Evolutionary conservation across 2,797 vertebrate species (phyloP).

Genomic region (Pygocentrus nattereri): DNA sequence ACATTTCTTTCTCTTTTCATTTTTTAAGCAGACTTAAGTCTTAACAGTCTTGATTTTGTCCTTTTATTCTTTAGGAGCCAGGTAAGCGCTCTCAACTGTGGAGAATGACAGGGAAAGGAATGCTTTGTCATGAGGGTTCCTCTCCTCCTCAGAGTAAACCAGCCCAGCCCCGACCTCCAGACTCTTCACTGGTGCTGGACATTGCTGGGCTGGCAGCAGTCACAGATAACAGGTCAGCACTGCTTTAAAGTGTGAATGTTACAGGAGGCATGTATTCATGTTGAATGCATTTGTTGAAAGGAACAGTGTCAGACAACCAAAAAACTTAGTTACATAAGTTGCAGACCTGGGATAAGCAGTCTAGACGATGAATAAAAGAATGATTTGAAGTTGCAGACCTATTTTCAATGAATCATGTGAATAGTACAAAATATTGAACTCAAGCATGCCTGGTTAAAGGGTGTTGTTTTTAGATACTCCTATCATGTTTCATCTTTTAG

Average conservation of each 20-base stretch:
- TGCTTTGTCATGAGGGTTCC: conserved; percentile 96
- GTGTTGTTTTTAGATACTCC: not conserved
- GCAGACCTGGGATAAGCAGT: too few relatives aligned
- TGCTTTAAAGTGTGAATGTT: not conserved
- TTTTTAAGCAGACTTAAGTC: not conserved
- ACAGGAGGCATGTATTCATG: not conserved
- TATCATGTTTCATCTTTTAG: not conserved
- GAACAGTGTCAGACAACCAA: not conserved
- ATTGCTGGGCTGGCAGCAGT: conserved; percentile 95
- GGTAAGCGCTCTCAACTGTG: conserved; percentile 98
- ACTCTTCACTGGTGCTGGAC: conserved; percentile 91
- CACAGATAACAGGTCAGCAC: conserved; percentile 90
- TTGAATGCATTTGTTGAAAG: not conserved
- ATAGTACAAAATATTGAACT: not conserved
- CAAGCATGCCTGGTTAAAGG: not conserved
- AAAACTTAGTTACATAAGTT: not conserved
- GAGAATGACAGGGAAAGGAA: conserved; percentile 90
- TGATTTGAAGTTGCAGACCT: too few relatives aligned
- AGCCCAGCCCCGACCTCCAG: conserved; percentile 80
- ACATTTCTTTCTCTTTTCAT: not conserved
- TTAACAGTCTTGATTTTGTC: conserved; percentile 12
- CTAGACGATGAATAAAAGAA: too few relatives aligned
- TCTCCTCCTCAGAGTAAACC: conserved; percentile 93
- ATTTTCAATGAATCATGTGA: not conserved
- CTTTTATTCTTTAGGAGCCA: conserved; percentile 85